These are phyloP conservation scores for Ormyrus rosae DNA, from an alignment of 2,888 invertebrate genomes.

Conservation along the genomic window DNA sequence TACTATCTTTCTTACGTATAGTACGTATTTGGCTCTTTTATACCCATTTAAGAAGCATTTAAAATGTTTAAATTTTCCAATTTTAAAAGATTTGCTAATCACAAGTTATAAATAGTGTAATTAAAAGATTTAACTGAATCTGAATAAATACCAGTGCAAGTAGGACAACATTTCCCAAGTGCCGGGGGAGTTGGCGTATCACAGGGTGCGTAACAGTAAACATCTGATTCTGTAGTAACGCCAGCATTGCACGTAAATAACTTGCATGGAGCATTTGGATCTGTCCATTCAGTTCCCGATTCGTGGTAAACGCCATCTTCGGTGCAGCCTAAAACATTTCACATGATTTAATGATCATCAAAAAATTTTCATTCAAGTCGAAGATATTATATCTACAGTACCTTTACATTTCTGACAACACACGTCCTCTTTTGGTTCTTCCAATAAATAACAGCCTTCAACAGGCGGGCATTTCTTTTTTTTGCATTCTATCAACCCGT, in stretches of 20 bases:
- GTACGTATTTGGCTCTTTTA: too few species aligned
- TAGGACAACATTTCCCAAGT: conserved; percentile 91
- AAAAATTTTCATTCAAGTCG: too few species aligned
- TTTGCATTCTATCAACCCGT: background rate
- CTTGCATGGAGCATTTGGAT: conserved; percentile 82
- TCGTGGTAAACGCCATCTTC: conserved; percentile 85
- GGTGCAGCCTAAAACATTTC: conserved; percentile 82
- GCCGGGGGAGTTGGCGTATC: conserved; percentile 84
- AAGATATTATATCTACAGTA: background rate
- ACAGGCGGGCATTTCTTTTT: background rate
- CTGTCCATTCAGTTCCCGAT: conserved; percentile 89
- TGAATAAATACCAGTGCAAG: conserved; percentile 83
- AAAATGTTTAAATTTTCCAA: too few species aligned
- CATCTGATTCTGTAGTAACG: conserved; percentile 87
- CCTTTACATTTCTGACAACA: conserved; percentile 14
- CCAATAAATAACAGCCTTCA: background rate
- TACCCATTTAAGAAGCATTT: too few species aligned
- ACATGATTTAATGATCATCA: too few species aligned
- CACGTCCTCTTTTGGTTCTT: background rate
- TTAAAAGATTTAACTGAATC: background rate
- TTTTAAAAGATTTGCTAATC: too few species aligned
- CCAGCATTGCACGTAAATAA: conserved; percentile 88
- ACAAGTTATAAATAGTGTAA: background rate
- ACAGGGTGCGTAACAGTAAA: conserved; percentile 90
- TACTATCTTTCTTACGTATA: background rate